These are phyloP conservation scores for Aptenodytes forsteri DNA, from an alignment of 2,113 vertebrate genomes.

Conservation along the genomic window DNA sequence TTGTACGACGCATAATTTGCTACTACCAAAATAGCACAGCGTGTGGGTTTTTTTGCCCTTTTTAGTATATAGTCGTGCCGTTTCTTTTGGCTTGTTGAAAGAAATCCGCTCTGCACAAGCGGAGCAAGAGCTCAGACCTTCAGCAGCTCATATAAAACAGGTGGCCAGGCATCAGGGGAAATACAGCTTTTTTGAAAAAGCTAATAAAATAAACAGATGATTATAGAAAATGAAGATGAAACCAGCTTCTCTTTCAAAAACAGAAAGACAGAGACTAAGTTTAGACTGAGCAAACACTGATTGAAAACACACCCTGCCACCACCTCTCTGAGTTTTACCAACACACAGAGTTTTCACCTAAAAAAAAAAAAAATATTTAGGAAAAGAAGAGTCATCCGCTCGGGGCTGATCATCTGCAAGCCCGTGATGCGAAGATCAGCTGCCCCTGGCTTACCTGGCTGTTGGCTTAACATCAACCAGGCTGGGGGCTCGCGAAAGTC, in stretches of 20 bases:
- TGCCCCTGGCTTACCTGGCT: background rate
- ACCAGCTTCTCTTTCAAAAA: background rate
- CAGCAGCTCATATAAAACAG: conserved; percentile 35
- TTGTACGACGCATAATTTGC: conserved; percentile 38
- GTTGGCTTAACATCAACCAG: background rate
- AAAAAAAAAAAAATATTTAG: background rate
- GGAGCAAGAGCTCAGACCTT: background rate
- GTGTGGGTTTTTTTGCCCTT: background rate
- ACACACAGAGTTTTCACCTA: background rate
- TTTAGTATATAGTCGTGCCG: background rate
- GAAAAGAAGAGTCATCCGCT: background rate
- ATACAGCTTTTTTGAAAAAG: background rate
- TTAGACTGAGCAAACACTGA: background rate
- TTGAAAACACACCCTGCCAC: background rate
- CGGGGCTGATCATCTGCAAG: background rate
- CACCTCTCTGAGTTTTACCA: background rate
- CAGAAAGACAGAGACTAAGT: background rate
- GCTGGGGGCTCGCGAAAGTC: fast-evolving
- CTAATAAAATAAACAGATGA: conserved; percentile 44
- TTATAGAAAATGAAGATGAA: background rate
- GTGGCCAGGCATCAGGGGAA: conserved; percentile 8
- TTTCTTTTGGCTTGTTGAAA: conserved; percentile 9
- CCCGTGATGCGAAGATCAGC: background rate
- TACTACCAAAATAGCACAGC: conserved; percentile 45
- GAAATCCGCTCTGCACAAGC: conserved; percentile 18